Percentiles rank a stretch among this genome's conserved stretches.
Evolutionary conservation across 23 tunicate genomes (phyloP).

Genomic region (Styela clava): DNA sequence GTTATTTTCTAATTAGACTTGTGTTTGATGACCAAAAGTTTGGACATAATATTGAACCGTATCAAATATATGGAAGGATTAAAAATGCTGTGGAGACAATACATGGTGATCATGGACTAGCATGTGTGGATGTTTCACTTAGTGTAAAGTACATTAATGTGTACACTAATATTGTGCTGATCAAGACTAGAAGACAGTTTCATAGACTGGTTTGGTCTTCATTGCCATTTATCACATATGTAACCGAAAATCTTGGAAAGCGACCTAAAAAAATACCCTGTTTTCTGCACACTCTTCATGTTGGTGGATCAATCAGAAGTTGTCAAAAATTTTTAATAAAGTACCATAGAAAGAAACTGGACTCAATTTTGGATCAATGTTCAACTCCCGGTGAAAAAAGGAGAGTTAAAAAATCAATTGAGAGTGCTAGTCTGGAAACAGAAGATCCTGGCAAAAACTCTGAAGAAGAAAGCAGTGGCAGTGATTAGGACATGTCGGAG

Average conservation of each 20-base stretch:
- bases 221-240: conserved; percentile 13
- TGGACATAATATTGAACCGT: conserved; percentile 8
- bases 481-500: neutral
- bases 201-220: conserved; percentile 18
- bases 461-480: neutral
- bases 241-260: neutral
- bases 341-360: conserved; percentile 9
- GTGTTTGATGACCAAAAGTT: conserved; percentile 11
- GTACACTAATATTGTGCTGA: conserved; percentile 16
- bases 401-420: conserved; percentile 17
- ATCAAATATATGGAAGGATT: conserved; percentile 11
- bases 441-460: neutral
- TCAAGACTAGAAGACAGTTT: conserved; percentile 14
- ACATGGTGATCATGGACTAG: conserved; percentile 32
- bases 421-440: neutral
- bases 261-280: neutral
- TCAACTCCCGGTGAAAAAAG: conserved; percentile 24
- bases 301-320: conserved; percentile 19
- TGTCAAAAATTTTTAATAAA: conserved; percentile 30
- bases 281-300: conserved; percentile 26
- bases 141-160: conserved; percentile 28
- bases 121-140: conserved; percentile 20
- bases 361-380: conserved; percentile 11
- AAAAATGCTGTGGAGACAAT: conserved; percentile 18
- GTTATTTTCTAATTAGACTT: conserved; percentile 17